Conservation (phyloP, 2,797 vertebrate species). For the Geotrypetes seraphini region DNA sequence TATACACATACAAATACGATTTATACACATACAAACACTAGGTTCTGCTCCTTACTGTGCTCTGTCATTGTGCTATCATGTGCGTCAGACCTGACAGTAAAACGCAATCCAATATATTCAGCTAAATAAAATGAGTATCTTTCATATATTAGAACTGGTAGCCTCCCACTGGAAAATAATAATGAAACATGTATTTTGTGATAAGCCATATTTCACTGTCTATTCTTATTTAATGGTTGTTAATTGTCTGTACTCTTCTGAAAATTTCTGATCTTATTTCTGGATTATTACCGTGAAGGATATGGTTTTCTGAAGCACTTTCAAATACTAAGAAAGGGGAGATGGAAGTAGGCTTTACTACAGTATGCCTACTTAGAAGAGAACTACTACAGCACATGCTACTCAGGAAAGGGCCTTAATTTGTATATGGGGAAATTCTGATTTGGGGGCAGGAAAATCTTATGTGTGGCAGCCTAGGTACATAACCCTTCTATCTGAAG, state of each 20-base stretch:
- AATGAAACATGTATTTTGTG: slow-evolving; percentile 31
- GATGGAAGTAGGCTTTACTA: too few species aligned
- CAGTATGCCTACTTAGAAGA: too few species aligned
- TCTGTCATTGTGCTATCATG: slow-evolving; percentile 14
- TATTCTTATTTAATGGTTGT: slow-evolving; percentile 18
- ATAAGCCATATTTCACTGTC: slow-evolving; percentile 25
- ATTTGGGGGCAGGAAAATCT: too few species aligned
- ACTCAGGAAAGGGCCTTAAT: too few species aligned
- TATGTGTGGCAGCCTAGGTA: too few species aligned
- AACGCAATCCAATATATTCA: slow-evolving; percentile 27
- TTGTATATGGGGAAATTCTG: too few species aligned
- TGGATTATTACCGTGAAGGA: slow-evolving; percentile 17
- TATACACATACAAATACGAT: too few species aligned
- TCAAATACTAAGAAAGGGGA: too few species aligned
- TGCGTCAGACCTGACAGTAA: slow-evolving; percentile 20
- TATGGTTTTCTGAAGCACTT: too few species aligned
- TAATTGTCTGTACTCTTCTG: slow-evolving; percentile 18
- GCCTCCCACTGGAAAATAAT: slow-evolving; percentile 29
- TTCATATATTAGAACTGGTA: slow-evolving; percentile 17
- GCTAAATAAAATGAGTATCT: slow-evolving; percentile 26
- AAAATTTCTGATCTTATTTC: slow-evolving; percentile 30
- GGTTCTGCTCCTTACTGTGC: slow-evolving; percentile 19
- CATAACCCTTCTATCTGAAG: accelerated
- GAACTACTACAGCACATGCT: too few species aligned
- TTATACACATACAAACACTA: too few species aligned